Evolutionary conservation across 2,888 invertebrate genomes (phyloP).

Genomic region (Geotrupes spiniger): DNA sequence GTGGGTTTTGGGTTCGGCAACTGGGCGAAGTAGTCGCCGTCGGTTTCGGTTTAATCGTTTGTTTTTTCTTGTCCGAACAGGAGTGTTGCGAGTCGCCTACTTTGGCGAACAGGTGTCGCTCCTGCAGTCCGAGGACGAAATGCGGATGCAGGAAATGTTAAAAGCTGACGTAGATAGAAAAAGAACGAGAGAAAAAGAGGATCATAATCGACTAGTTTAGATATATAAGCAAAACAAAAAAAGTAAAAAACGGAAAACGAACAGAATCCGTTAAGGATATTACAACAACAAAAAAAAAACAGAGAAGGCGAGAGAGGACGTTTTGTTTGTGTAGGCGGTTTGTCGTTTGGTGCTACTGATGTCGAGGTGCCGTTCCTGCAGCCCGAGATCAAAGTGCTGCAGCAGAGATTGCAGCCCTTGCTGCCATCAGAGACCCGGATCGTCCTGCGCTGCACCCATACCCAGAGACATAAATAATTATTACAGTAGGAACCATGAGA

Average conservation of each 20-base stretch:
- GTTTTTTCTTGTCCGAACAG: conserved; percentile 8
- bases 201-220: no score
- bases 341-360: conserved; percentile 1
- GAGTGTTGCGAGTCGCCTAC: conserved; percentile 20
- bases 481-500: conserved; percentile 39
- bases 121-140: conserved; percentile 1
- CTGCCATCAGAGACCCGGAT: conserved; percentile 16
- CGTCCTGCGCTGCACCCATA: conserved; percentile 28
- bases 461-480: conserved; percentile 44
- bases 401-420: conserved; percentile 15
- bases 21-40: no score
- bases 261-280: neutral
- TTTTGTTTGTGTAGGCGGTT: neutral
- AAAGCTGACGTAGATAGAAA: neutral
- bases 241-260: neutral
- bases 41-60: no score
- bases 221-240: no score
- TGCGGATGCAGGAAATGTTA: neutral
- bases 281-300: neutral
- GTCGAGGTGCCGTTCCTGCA: conserved; percentile 22
- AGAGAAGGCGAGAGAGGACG: neutral
- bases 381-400: conserved; percentile 9
- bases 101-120: conserved; percentile 13
- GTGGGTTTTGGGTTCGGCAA: no score
- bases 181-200: neutral